A percentile compares a stretch with the other conserved stretches of the same genome.
Conservation (phyloP, 2,888 invertebrate species). For the Drosophila quasianomalipes region DNA sequence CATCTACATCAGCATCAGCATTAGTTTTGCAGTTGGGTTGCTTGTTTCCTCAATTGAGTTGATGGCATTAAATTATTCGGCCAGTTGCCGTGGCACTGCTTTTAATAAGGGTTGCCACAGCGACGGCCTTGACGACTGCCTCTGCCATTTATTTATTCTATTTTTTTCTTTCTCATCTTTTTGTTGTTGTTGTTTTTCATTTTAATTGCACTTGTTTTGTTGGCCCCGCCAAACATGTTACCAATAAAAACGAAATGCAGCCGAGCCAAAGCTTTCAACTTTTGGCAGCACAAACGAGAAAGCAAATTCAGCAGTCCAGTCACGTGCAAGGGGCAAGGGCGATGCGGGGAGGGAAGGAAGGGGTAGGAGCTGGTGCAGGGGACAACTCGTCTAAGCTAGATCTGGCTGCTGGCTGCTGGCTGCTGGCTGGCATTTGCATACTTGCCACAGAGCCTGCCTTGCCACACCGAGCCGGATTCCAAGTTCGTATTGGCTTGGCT, state of each 20-base stretch:
- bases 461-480: conserved; percentile 49
- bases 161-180: conserved; percentile 10
- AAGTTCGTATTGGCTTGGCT: conserved; percentile 18
- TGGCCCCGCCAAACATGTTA: conserved; percentile 67
- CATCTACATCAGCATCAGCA: neutral
- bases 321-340: conserved; percentile 17
- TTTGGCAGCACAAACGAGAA: conserved; percentile 53
- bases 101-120: conserved; percentile 16
- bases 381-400: conserved; percentile 32
- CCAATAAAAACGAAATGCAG: conserved; percentile 77
- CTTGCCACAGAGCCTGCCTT: conserved; percentile 65
- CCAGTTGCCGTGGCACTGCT: neutral
- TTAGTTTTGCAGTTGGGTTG: neutral
- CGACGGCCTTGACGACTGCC: conserved; percentile 41
- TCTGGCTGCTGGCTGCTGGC: conserved; percentile 26
- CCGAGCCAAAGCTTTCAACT: conserved; percentile 34
- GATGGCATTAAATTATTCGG: neutral
- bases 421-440: conserved; percentile 68
- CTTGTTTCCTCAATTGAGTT: neutral
- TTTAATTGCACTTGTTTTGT: conserved; percentile 46
- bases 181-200: conserved; percentile 25
- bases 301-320: conserved; percentile 69
- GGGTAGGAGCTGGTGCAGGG: neutral
- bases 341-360: neutral
- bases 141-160: conserved; percentile 15